Conservation (phyloP, 2,888 invertebrate genomes). For the Euzetes globulus region DNA sequence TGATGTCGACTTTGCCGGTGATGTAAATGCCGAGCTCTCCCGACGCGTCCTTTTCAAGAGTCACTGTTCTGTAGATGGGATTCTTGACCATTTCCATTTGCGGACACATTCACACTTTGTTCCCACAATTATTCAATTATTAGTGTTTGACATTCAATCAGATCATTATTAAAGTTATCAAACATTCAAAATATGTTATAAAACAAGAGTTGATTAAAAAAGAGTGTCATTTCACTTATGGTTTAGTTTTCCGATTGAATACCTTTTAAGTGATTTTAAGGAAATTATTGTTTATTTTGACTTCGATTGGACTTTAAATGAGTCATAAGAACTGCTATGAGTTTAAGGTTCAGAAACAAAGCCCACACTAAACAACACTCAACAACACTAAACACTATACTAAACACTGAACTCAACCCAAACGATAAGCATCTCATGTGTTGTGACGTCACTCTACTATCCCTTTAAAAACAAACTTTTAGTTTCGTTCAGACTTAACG, state of each 20-base stretch:
- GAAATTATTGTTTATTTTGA: background rate
- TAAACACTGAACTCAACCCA: no score
- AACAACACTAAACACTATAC: no score
- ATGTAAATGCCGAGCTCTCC: conserved; percentile 61
- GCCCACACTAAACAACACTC: no score
- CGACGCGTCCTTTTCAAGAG: conserved; percentile 59
- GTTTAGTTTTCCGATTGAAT: background rate
- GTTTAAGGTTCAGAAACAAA: no score
- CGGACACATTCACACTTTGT: background rate
- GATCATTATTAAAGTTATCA: background rate
- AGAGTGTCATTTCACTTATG: background rate
- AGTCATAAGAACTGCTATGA: background rate
- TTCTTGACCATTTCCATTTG: background rate
- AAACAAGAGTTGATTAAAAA: conserved; percentile 4
- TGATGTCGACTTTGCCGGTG: conserved; percentile 47
- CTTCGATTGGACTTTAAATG: conserved; percentile 7
- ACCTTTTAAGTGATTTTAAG: conserved; percentile 4
- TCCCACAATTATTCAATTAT: background rate
- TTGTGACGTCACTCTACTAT: no score
- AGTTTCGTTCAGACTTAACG: no score
- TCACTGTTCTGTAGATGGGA: conserved; percentile 47
- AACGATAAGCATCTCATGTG: no score
- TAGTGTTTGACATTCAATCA: background rate
- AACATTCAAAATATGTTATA: background rate
- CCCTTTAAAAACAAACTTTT: no score